Evolutionary conservation across 2,113 vertebrate genomes (phyloP).

Genomic region (Oryzias curvinotus): DNA sequence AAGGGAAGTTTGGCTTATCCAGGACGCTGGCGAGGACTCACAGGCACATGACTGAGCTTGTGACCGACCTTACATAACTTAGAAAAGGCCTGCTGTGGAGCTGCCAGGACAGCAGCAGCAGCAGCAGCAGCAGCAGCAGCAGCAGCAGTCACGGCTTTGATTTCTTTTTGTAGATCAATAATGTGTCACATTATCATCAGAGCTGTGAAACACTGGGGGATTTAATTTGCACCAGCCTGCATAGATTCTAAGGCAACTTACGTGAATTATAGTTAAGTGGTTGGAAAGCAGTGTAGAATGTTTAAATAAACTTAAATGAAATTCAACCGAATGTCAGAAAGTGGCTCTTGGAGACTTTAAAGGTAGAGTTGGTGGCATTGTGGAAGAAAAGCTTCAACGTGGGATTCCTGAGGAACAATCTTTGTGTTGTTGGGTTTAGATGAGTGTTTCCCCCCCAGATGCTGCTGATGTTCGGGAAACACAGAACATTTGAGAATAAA

Average conservation of each 20-base stretch:
- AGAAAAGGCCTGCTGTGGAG: constrained; percentile 19
- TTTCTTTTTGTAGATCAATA: constrained; percentile 42
- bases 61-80: constrained; percentile 52
- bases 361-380: no score
- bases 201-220: neutral
- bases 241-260: neutral
- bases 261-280: neutral
- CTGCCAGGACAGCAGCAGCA: constrained; percentile 30
- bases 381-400: no score
- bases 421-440: no score
- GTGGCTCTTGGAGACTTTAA: no score
- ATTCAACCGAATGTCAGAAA: no score
- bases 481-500: no score
- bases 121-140: constrained; percentile 26
- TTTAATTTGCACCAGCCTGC: constrained; percentile 5
- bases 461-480: no score
- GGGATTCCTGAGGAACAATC: no score
- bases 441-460: no score
- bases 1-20: constrained; percentile 55
- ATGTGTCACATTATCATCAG: constrained; percentile 21
- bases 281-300: neutral
- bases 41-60: constrained; percentile 50
- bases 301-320: no score
- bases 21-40: constrained; percentile 24
- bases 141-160: constrained; percentile 37